A percentile compares a stretch with the other conserved stretches of the same genome.
These are phyloP conservation scores for Crocuta crocuta DNA, from an alignment of 2,113 vertebrate genomes.

Conservation along the genomic window DNA sequence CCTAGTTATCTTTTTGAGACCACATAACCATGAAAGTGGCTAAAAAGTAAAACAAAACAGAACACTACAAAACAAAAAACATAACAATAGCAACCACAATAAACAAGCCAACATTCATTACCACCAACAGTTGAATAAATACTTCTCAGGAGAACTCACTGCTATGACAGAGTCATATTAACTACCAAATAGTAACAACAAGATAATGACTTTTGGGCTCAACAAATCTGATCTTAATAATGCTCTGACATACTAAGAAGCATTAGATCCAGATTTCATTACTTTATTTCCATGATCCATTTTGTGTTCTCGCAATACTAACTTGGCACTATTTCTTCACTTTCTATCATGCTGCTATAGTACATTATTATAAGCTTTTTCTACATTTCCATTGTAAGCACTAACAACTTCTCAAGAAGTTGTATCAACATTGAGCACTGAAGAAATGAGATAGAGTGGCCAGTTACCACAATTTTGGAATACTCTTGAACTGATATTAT, in stretches of 20 bases:
- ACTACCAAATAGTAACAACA: not conserved
- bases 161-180: not conserved
- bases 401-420: not conserved
- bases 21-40: not conserved
- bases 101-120: not conserved
- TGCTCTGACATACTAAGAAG: not conserved
- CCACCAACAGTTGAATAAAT: not conserved
- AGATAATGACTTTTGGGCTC: not conserved
- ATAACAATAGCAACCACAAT: not conserved
- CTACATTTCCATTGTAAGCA: not conserved
- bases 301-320: constrained; percentile 3
- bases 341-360: not conserved
- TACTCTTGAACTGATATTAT: not conserved
- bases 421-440: constrained; percentile 4
- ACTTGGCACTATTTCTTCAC: not conserved
- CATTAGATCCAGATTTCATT: not conserved
- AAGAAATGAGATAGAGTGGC: not conserved
- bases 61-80: not conserved
- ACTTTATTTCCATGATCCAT: not conserved
- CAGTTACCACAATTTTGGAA: not conserved
- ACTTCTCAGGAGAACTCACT: not conserved
- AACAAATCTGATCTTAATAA: not conserved
- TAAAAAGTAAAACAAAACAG: not conserved
- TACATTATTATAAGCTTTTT: not conserved
- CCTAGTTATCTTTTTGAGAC: not conserved